Evolutionary conservation across 2,113 vertebrate species (phyloP).

Genomic region (Bagarius yarrelli): DNA sequence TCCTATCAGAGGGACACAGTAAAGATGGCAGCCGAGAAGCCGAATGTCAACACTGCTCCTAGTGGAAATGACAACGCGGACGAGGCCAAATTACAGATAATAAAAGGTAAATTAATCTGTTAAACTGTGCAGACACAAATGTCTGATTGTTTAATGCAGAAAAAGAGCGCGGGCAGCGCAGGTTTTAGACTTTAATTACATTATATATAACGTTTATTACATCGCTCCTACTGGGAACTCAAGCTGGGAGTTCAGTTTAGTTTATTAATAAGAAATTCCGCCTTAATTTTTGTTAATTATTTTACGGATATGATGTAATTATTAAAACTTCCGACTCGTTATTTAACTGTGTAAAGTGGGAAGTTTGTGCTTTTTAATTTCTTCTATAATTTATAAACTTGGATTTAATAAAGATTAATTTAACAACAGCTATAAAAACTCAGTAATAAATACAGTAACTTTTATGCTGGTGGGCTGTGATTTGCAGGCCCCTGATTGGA

Average conservation of each 20-base stretch:
- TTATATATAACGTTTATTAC: accelerated
- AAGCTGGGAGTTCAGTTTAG: not conserved
- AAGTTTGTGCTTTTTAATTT: too few species aligned
- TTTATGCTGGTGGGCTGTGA: not conserved
- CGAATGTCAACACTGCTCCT: not conserved
- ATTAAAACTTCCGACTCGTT: not conserved
- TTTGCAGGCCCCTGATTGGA: too few species aligned
- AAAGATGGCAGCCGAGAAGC: constrained; percentile 53
- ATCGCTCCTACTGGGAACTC: too few species aligned
- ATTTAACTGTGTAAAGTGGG: not conserved
- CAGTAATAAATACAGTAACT: not conserved
- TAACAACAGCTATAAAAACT: too few species aligned
- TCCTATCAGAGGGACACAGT: constrained; percentile 34
- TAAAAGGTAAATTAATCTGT: constrained; percentile 58
- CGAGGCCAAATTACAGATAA: constrained; percentile 41
- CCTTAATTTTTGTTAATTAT: not conserved
- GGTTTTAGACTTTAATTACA: not conserved
- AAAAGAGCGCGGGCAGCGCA: not conserved
- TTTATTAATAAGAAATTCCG: not conserved
- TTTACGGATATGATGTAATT: not conserved
- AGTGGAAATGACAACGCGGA: constrained; percentile 9
- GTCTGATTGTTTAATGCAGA: not conserved
- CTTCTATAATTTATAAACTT: too few species aligned
- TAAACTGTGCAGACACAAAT: not conserved
- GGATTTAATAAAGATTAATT: too few species aligned